These are phyloP conservation scores for Lasioglossum malachurum DNA, from an alignment of 2,888 invertebrate species.

Conservation along the genomic window DNA sequence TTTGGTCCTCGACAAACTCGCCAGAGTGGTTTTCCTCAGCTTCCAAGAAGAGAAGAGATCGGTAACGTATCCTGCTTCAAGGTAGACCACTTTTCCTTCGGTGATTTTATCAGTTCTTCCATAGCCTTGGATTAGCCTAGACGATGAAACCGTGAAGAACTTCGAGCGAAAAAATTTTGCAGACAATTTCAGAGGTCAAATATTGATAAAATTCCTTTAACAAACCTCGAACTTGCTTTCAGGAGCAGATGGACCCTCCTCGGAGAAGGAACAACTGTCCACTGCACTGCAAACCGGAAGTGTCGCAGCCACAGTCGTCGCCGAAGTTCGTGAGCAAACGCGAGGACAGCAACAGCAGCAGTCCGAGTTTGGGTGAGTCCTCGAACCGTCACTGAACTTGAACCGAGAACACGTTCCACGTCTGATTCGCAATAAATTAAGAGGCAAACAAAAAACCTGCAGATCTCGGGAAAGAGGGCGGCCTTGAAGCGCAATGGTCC, in stretches of 20 bases:
- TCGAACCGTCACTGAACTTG: not conserved
- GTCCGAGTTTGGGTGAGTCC: constrained; percentile 75
- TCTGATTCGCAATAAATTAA: constrained; percentile 9
- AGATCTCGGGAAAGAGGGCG: constrained; percentile 79
- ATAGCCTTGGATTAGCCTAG: not conserved
- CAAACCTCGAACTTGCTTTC: not conserved
- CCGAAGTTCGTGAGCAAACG: constrained; percentile 72
- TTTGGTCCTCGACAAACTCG: constrained; percentile 91
- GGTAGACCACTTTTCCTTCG: not conserved
- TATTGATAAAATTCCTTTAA: too few species aligned
- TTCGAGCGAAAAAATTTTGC: too few species aligned
- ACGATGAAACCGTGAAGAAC: not conserved
- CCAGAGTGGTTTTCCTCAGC: constrained; percentile 90
- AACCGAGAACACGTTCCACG: not conserved
- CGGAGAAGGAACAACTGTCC: constrained; percentile 77
- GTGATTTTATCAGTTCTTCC: not conserved
- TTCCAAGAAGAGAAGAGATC: constrained; percentile 86
- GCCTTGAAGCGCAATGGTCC: constrained; percentile 88
- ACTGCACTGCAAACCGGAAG: constrained; percentile 77
- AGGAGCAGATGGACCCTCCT: constrained; percentile 71
- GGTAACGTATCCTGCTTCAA: constrained; percentile 30
- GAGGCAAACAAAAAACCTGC: constrained; percentile 16
- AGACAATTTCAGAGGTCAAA: too few species aligned
- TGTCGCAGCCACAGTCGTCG: constrained; percentile 72
- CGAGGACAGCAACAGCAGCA: constrained; percentile 72